A percentile compares a stretch with the other conserved stretches of the same genome.
Evolutionary conservation across 1,140 invertebrate species (phyloP).

Genomic region (Drosophila ohnishii): DNA sequence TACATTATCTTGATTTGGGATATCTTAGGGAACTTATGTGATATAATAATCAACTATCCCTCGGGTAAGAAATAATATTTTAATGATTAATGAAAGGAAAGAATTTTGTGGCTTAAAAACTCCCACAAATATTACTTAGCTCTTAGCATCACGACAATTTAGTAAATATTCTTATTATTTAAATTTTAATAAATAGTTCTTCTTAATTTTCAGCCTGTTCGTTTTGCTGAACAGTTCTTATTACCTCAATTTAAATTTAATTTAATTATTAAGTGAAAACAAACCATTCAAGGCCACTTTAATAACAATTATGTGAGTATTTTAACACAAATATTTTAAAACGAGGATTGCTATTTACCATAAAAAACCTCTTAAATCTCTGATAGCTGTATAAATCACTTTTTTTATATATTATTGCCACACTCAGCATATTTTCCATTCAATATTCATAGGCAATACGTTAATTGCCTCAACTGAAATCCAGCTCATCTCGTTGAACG

Average conservation of each 20-base stretch:
- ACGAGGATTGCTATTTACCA: background rate
- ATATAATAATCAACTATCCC: background rate
- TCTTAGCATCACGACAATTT: background rate
- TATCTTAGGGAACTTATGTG: background rate
- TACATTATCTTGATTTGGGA: background rate
- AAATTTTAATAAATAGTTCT: background rate
- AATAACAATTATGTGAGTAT: background rate
- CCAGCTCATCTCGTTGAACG: background rate
- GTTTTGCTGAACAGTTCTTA: too few relatives aligned
- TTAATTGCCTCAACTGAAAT: slow-evolving; percentile 14
- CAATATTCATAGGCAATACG: slow-evolving; percentile 8
- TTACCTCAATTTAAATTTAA: background rate
- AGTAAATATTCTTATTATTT: background rate
- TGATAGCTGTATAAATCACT: background rate
- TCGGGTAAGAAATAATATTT: background rate
- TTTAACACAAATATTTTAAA: background rate
- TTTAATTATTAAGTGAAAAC: background rate
- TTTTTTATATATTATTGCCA: background rate
- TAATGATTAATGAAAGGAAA: too few relatives aligned
- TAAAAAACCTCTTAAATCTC: background rate
- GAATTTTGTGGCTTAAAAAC: background rate
- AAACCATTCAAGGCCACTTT: background rate
- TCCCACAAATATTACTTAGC: background rate
- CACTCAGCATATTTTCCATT: background rate
- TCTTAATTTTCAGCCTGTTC: too few relatives aligned